Evolutionary conservation across 2,113 vertebrate species (phyloP).

Genomic region (Zeus faber): DNA sequence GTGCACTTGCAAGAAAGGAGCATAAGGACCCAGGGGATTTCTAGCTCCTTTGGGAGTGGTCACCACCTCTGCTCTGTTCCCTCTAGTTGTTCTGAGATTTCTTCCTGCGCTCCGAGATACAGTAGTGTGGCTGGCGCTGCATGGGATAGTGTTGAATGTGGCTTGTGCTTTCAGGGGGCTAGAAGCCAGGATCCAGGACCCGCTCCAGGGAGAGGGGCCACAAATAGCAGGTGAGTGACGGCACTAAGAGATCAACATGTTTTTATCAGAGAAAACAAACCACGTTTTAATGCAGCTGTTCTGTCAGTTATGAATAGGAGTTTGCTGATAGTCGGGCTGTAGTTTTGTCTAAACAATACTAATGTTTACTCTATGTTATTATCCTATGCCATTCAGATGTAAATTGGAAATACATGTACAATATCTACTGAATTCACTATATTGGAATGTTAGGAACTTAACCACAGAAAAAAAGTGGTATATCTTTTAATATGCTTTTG

Average conservation of each 20-base stretch:
- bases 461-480: too few relatives aligned
- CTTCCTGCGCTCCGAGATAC: conserved; percentile 52
- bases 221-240: conserved; percentile 64
- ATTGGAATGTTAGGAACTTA: too few relatives aligned
- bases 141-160: conserved; percentile 48
- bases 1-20: conserved; percentile 37
- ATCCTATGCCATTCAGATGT: too few relatives aligned
- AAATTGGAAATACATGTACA: too few relatives aligned
- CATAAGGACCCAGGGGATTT: conserved; percentile 75
- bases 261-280: too few relatives aligned
- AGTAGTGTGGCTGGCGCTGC: conserved; percentile 36
- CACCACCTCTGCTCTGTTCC: conserved; percentile 59
- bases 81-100: conserved; percentile 68
- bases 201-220: conserved; percentile 29
- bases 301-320: too few relatives aligned
- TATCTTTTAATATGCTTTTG: too few relatives aligned
- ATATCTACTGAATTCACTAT: too few relatives aligned
- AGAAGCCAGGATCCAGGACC: conserved; percentile 37
- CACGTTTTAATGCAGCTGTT: neutral
- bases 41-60: conserved; percentile 69
- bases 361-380: too few relatives aligned
- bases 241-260: neutral
- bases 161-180: conserved; percentile 66
- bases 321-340: too few relatives aligned
- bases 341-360: too few relatives aligned